A percentile compares a stretch with the other conserved stretches of the same genome.
These are phyloP conservation scores for Rhogogaster chlorosoma DNA, from an alignment of 2,888 invertebrate species.

Conservation along the genomic window DNA sequence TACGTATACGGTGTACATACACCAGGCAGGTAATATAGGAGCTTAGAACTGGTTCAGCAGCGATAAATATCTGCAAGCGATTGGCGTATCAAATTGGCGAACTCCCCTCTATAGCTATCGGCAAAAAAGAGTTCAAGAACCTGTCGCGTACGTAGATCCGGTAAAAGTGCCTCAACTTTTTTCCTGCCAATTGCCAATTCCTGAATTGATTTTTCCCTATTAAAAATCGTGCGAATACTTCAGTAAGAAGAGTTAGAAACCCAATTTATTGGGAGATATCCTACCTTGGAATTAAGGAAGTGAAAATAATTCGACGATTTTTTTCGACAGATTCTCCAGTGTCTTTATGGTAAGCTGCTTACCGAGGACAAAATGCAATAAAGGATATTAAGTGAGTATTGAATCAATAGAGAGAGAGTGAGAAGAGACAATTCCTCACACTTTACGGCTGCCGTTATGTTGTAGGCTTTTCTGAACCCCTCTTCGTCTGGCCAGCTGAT, in stretches of 20 bases:
- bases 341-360: not conserved
- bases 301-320: not conserved
- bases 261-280: not conserved
- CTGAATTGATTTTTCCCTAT: not conserved
- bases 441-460: too few relatives aligned
- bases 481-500: not conserved
- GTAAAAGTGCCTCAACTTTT: not conserved
- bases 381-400: not conserved
- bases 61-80: slow-evolving; percentile 25
- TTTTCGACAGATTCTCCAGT: not conserved
- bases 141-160: not conserved
- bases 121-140: not conserved
- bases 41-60: not conserved
- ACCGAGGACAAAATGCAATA: not conserved
- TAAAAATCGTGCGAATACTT: not conserved
- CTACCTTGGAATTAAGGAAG: not conserved
- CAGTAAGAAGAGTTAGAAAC: not conserved
- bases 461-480: not conserved
- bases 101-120: not conserved
- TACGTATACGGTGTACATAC: not conserved
- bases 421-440: too few relatives aligned
- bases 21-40: not conserved
- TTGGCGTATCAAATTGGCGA: not conserved
- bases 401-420: too few relatives aligned
- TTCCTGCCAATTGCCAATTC: not conserved